Conservation (phyloP, 2,888 invertebrate species). For the Hofmannophila pseudospretella region DNA sequence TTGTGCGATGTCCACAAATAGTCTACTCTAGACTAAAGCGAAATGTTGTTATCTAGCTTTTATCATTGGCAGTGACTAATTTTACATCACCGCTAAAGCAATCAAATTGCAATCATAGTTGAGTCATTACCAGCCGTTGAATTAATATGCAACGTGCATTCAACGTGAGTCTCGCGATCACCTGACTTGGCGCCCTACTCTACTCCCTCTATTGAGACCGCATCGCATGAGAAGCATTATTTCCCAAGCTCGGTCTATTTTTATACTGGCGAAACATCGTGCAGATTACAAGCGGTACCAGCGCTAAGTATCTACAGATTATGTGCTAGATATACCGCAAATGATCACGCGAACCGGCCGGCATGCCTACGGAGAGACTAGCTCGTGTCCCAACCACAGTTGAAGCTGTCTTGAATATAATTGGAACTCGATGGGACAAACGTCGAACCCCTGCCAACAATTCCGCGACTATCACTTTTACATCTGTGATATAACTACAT, state of each 20-base stretch:
- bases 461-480: conserved; percentile 21
- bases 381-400: conserved; percentile 1
- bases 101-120: neutral
- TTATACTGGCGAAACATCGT: conserved; percentile 52
- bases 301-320: conserved; percentile 17
- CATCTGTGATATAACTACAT: conserved; percentile 17
- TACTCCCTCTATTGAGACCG: conserved; percentile 23
- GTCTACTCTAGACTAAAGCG: neutral
- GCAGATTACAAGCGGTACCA: conserved; percentile 7
- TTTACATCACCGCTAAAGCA: neutral
- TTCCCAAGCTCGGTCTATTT: conserved; percentile 63
- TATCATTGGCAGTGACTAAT: neutral
- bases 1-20: too few relatives aligned
- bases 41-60: neutral
- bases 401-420: conserved; percentile 35
- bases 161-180: conserved; percentile 20
- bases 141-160: neutral
- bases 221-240: conserved; percentile 34
- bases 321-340: conserved; percentile 12
- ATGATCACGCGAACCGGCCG: neutral
- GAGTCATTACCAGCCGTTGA: neutral
- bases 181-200: conserved; percentile 29
- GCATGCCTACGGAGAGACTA: neutral
- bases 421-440: conserved; percentile 44
- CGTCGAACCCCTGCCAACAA: conserved; percentile 45